Evolutionary conservation across 2,113 vertebrate genomes (phyloP).

Genomic region (Cephalopholis sonnerati): DNA sequence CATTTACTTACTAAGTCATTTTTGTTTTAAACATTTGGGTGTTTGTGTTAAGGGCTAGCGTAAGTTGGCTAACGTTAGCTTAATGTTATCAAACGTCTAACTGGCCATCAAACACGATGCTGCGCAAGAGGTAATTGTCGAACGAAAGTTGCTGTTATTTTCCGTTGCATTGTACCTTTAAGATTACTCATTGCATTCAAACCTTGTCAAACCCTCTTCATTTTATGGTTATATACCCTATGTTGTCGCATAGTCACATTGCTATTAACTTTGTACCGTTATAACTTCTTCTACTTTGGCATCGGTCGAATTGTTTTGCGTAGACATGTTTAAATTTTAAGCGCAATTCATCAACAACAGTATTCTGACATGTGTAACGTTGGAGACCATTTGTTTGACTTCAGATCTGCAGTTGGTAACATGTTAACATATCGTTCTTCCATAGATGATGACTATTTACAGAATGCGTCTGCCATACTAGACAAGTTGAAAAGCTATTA

Average conservation of each 20-base stretch:
- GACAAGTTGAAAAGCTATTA: conserved; percentile 89
- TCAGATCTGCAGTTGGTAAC: conserved; percentile 24
- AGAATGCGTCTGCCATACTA: conserved; percentile 90
- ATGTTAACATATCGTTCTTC: conserved; percentile 55
- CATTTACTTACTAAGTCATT: no score
- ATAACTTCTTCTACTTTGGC: not conserved
- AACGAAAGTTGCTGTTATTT: not conserved
- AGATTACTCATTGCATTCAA: not conserved
- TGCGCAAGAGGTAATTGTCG: not conserved
- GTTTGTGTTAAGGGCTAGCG: conserved; percentile 31
- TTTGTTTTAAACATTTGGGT: not conserved
- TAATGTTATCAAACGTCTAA: conserved; percentile 43
- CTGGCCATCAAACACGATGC: not conserved
- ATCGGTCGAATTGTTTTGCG: not conserved
- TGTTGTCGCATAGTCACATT: not conserved
- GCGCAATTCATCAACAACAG: not conserved
- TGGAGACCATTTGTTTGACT: not conserved
- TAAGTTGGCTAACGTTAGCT: conserved; percentile 54
- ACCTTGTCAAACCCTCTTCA: no score
- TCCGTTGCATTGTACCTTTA: rapidly evolving
- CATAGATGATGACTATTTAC: conserved; percentile 92
- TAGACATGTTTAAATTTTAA: not conserved
- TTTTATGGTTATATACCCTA: no score
- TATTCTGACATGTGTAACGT: not conserved
- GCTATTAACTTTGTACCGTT: no score